Percentiles rank a stretch among this genome's conserved stretches.
Conservation (phyloP, 2,888 invertebrate species). For the Rhopalosiphum nymphaeae region DNA sequence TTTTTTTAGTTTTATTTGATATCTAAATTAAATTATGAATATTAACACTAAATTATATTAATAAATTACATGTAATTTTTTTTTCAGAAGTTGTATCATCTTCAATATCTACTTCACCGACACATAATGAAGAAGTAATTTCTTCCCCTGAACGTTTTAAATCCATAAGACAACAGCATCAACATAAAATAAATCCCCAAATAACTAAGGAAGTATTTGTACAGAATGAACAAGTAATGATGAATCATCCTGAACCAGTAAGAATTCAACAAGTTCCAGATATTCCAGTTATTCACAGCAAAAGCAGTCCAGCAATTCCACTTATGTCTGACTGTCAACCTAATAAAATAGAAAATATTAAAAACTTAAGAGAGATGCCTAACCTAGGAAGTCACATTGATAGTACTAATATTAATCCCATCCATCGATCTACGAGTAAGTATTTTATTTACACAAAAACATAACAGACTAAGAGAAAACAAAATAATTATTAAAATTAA, state of each 20-base stretch:
- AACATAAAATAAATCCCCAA: constrained; percentile 41
- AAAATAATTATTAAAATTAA: neutral
- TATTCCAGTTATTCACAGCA: constrained; percentile 58
- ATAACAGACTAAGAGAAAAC: neutral
- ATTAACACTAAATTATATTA: neutral
- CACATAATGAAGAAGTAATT: constrained; percentile 53
- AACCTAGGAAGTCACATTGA: constrained; percentile 43
- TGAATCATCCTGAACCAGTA: constrained; percentile 45
- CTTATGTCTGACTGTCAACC: constrained; percentile 54
- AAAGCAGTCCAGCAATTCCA: constrained; percentile 60
- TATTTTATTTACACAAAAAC: neutral
- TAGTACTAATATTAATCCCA: constrained; percentile 54
- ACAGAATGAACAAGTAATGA: constrained; percentile 38
- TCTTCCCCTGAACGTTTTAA: constrained; percentile 57
- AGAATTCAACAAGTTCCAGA: constrained; percentile 48
- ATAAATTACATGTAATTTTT: neutral
- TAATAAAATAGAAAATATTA: constrained; percentile 45
- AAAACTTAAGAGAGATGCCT: constrained; percentile 49
- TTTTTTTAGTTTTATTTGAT: neutral
- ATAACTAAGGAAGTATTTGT: constrained; percentile 34
- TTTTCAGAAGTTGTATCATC: constrained; percentile 43
- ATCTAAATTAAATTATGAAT: neutral
- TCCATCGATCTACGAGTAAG: constrained; percentile 59
- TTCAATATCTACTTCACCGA: constrained; percentile 61
- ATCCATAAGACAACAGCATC: constrained; percentile 61